Base-by-base conservation (phyloP, 2,888 invertebrate genomes). In the Lochmaea capreae region DNA sequence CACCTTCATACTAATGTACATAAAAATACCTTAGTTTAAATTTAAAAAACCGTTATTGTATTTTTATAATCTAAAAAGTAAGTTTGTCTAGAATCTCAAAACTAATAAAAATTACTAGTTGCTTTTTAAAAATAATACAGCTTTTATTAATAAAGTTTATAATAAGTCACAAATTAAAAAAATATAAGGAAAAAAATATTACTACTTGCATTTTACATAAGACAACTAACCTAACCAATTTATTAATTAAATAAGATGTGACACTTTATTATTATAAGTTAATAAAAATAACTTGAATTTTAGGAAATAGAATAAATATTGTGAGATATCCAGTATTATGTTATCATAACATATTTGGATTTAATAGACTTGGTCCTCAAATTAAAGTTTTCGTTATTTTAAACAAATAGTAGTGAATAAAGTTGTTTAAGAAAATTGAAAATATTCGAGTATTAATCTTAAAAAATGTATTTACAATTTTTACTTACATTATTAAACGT, bases 261-360 rank as follows among this genome's bases (percentile, higher is more conserved):
- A 58, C 18, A 3, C 4, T 22, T 58, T 18, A 11, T 57, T 18
- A 11, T 12, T 58, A 12, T 3, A 14, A 22, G 26, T 58, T 58
- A 12, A 16, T 10, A 58, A 58, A 58, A 58, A 10, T 54, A 18
- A 10, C 10, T 16, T 54, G 8, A 18, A 18, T 18, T 54, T 54
- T 12, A 9, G 11, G 46, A 46, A 52, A n/a, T 52, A n/a, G 9
- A 58, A 58, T 58, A 9, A 52, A 42, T 54, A 72, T 11, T 65
- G 16, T 71, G 52, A 52, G 59, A 26, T n/a, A 59, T 52, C 52
- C 65, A 65, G 71, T 43, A 65, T 57, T 14, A 18, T 57, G 11
- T 57, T n/a, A 57, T n/a, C 3, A 57, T 18, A 57, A 39, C 33
- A 39, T 39, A 8, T 39, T 39, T 57, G 10, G 8, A 18, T 57